A percentile compares a stretch with the other conserved stretches of the same genome.
These are phyloP conservation scores for Pyrgus malvae DNA, from an alignment of 2,888 invertebrate species.

Conservation along the genomic window DNA sequence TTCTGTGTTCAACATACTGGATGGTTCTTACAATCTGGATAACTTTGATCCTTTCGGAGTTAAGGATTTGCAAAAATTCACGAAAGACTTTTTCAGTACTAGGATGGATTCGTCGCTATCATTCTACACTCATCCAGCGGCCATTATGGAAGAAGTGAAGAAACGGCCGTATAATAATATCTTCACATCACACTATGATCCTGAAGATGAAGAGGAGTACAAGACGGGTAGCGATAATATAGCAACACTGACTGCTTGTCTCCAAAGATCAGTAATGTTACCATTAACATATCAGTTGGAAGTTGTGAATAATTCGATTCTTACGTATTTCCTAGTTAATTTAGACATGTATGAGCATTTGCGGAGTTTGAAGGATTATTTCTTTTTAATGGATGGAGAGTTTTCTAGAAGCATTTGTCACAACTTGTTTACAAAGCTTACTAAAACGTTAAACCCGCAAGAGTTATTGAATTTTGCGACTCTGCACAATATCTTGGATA, in stretches of 20 bases:
- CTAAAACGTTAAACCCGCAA: constrained; percentile 83
- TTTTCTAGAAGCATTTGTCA: constrained; percentile 88
- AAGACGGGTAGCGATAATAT: constrained; percentile 64
- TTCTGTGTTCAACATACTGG: constrained; percentile 70
- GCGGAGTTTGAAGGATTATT: constrained; percentile 88
- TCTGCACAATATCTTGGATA: constrained; percentile 85
- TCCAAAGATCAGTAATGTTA: constrained; percentile 85
- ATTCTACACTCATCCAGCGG: constrained; percentile 63
- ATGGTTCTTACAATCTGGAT: constrained; percentile 71
- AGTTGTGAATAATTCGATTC: constrained; percentile 86
- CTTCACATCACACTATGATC: constrained; percentile 52
- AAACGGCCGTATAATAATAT: constrained; percentile 69
- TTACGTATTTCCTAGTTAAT: constrained; percentile 85
- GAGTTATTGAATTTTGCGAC: constrained; percentile 87
- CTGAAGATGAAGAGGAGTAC: constrained; percentile 52
- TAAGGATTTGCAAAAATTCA: constrained; percentile 50
- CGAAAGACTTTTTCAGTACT: constrained; percentile 52
- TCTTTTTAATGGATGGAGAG: constrained; percentile 90
- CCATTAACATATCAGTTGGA: constrained; percentile 86
- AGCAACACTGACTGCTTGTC: constrained; percentile 79
- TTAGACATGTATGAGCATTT: constrained; percentile 87
- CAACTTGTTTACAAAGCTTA: constrained; percentile 85
- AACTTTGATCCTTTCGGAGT: constrained; percentile 73
- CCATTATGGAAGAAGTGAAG: constrained; percentile 67
- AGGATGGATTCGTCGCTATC: constrained; percentile 54